Evolutionary conservation across 2,113 vertebrate genomes (phyloP), one percentile per base, ranked within the genome.

Genomic region (Riparia riparia): DNA sequence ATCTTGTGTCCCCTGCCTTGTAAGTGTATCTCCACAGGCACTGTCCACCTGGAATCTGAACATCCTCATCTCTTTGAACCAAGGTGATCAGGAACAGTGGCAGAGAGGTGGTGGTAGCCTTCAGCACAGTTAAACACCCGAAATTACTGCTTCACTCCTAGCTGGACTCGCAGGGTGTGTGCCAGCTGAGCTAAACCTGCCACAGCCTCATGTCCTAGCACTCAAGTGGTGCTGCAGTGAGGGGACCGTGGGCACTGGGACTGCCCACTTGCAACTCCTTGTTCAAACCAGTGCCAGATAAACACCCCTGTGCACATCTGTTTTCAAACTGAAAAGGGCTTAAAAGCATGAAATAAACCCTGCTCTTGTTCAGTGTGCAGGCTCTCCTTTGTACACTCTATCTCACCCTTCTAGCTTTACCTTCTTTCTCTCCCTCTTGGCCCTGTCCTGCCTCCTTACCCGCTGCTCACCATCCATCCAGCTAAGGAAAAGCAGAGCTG

Each of bases 21-120:
- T 85, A 22, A 11, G 41, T 2, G 0, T 10, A 14, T n/a, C 31
- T 41, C 9, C 0, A 0, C 0, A 1, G 24, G 29, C 1, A 0
- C 4, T 64, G 10, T 45, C 34, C 56, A 69, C 25, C 41, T 47
- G 44, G 12, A 7, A 41, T 81, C 45, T 45, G 37, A n/a, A 25
- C 0, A 0, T 26, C 7, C 13, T 85, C 51, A 31, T 71, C 24
- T 56, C 50, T 72, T 37, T 65, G 60, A 83, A 54, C 18, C 47
- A 18, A 10, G 7, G 11, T 32, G 39, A 29, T 60, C 17, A 4
- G 39, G 32, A 41, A 14, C 19, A 68, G 31, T 9, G 29, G 25
- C 37, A 72, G 26, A 63, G 44, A 19, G 19, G 8, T 49, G 44
- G 10, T 1, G 3, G 41, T 64, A 14, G 5, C 42, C 18, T 0